Conservation (phyloP, 1,140 invertebrate species). For the Ectropis grisescens region DNA sequence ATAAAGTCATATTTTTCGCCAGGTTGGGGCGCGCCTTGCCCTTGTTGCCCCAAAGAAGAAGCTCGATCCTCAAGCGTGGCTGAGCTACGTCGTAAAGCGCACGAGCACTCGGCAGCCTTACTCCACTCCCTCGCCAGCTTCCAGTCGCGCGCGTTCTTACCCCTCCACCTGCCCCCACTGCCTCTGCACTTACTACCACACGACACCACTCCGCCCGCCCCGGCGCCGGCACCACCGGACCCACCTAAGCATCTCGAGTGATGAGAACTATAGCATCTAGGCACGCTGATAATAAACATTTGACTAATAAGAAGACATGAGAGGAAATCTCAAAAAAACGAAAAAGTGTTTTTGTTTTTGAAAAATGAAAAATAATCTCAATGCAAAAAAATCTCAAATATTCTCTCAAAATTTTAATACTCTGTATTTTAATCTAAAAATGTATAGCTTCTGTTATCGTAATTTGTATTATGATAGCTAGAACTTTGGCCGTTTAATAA, state of each 20-base stretch:
- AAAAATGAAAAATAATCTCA: too few species aligned
- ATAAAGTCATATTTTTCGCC: too few species aligned
- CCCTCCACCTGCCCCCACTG: slow-evolving; percentile 69
- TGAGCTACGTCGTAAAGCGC: slow-evolving; percentile 88
- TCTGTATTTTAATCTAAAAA: too few species aligned
- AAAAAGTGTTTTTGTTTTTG: too few species aligned
- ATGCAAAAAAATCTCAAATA: too few species aligned
- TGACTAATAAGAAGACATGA: too few species aligned
- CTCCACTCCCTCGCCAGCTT: slow-evolving; percentile 79
- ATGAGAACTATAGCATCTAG: slow-evolving; percentile 7
- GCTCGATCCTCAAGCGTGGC: slow-evolving; percentile 85
- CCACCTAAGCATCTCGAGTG: slow-evolving; percentile 49
- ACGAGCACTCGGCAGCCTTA: slow-evolving; percentile 90
- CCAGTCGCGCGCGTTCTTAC: slow-evolving; percentile 69
- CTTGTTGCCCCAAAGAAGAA: slow-evolving; percentile 79
- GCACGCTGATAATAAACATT: too few species aligned
- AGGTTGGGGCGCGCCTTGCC: slow-evolving; percentile 74
- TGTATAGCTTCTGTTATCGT: too few species aligned
- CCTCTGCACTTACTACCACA: slow-evolving; percentile 64
- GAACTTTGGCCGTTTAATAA: too few species aligned
- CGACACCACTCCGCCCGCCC: slow-evolving; percentile 39
- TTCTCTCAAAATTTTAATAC: too few species aligned
- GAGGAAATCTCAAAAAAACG: too few species aligned
- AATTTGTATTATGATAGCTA: too few species aligned
- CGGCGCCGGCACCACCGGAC: slow-evolving; percentile 66